Percentiles rank a stretch among this genome's conserved stretches.
phyloP scores from a whole-genome alignment of 2,113 vertebrate species.

The Turdus rufiventris region DNA sequence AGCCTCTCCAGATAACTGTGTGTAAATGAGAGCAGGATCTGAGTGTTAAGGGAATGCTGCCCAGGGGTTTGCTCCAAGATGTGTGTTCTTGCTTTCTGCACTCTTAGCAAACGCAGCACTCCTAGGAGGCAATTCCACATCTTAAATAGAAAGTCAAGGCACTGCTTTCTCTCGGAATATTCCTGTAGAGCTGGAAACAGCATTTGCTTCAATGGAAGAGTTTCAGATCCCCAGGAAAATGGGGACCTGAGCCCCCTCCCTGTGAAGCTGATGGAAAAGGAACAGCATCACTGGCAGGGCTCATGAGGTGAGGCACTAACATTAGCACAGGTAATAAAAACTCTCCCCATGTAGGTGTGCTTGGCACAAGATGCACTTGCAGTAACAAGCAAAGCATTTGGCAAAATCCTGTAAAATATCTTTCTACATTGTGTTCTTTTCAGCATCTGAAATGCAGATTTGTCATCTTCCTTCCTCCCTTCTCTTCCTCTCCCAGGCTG shows the following conservation, averaged over 20 bases:
- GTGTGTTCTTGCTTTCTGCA: not conserved
- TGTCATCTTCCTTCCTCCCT: not conserved
- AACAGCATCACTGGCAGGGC: not conserved
- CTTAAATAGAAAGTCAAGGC: not conserved
- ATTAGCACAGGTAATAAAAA: not conserved
- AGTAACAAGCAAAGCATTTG: not conserved
- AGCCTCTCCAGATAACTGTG: not conserved
- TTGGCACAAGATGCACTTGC: not conserved
- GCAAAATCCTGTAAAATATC: not conserved
- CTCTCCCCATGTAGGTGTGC: not conserved
- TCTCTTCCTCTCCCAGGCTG: not conserved
- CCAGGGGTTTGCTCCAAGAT: not conserved
- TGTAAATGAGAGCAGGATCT: not conserved
- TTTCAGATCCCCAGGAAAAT: not conserved
- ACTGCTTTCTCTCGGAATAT: not conserved
- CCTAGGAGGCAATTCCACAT: not conserved
- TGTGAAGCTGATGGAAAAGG: not conserved
- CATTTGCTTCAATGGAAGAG: not conserved
- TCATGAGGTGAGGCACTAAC: not conserved
- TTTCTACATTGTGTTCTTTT: not conserved
- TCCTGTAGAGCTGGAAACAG: not conserved
- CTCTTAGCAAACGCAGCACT: not conserved
- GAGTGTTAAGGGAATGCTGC: not conserved
- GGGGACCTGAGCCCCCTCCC: not conserved
- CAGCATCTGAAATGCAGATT: not conserved